A percentile compares a stretch with the other conserved stretches of the same genome.
phyloP scores from a whole-genome alignment of 1,140 invertebrate species.

The Megathymus violae region DNA sequence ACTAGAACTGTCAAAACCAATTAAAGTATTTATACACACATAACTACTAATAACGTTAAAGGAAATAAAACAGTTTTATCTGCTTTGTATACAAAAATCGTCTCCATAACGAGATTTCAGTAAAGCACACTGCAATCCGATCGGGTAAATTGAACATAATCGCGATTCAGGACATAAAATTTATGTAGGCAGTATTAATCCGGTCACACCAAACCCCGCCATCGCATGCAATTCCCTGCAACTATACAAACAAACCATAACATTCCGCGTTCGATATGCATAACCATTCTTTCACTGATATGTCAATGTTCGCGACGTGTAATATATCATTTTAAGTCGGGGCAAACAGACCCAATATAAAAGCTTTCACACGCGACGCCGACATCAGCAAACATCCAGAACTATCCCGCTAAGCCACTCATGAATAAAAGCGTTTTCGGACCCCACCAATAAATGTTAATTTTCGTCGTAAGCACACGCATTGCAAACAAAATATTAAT shows the following conservation, averaged over 20 bases:
- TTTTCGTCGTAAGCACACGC: conserved; percentile 74
- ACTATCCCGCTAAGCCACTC: conserved; percentile 76
- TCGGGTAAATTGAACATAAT: neutral
- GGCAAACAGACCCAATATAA: conserved; percentile 71
- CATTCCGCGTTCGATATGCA: conserved; percentile 55
- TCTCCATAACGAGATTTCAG: neutral
- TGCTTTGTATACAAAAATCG: conserved; percentile 2
- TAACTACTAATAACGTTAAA: too few relatives aligned
- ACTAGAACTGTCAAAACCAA: neutral
- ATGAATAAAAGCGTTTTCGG: conserved; percentile 78
- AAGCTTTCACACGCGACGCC: conserved; percentile 78
- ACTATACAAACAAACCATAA: conserved; percentile 66
- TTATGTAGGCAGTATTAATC: conserved; percentile 41
- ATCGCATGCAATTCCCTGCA: conserved; percentile 43
- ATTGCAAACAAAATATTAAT: conserved; percentile 81
- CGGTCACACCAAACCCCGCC: conserved; percentile 38
- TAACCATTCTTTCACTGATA: conserved; percentile 67
- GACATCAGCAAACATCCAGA: conserved; percentile 73
- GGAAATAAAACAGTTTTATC: neutral
- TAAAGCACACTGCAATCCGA: conserved; percentile 9
- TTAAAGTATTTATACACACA: too few relatives aligned
- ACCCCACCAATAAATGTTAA: conserved; percentile 81
- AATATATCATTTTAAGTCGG: conserved; percentile 80
- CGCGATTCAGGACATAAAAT: conserved; percentile 7
- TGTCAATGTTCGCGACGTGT: conserved; percentile 71